A percentile compares a stretch with the other conserved stretches of the same genome.
phyloP scores from a whole-genome alignment of 2,797 vertebrate species.

The Tinamus major region DNA sequence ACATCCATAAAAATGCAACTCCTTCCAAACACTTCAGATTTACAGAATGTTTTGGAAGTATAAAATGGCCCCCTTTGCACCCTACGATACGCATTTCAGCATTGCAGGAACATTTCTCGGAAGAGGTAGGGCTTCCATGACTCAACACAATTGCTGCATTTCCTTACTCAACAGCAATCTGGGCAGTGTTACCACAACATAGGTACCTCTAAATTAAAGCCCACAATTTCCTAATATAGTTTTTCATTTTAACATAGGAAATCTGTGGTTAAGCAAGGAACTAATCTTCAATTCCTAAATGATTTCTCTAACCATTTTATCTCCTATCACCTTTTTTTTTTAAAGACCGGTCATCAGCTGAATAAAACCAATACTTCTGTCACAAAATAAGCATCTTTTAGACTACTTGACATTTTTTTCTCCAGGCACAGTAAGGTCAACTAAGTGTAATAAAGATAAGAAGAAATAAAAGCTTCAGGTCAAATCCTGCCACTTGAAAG shows the following conservation, averaged over 20 bases:
- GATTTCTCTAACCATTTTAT: neutral
- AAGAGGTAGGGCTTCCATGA: neutral
- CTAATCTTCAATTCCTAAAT: neutral
- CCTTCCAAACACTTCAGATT: neutral
- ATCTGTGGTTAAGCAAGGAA: neutral
- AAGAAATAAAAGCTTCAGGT: neutral
- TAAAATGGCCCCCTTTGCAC: neutral
- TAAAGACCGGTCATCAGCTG: neutral
- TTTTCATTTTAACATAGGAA: neutral
- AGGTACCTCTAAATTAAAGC: neutral
- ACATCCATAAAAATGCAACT: neutral
- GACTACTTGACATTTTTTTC: neutral
- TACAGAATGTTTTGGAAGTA: no score
- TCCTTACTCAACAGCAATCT: neutral
- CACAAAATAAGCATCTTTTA: neutral
- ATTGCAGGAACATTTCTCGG: neutral
- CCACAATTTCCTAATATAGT: neutral
- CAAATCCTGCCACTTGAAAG: neutral
- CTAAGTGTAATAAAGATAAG: neutral
- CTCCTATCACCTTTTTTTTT: neutral
- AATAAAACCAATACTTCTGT: neutral
- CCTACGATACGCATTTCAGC: neutral
- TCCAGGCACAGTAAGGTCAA: neutral
- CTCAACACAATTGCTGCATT: neutral
- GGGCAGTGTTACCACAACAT: neutral